Evolutionary conservation across 2,113 vertebrate species (phyloP).

Genomic region (Callocephalon fimbriatum): DNA sequence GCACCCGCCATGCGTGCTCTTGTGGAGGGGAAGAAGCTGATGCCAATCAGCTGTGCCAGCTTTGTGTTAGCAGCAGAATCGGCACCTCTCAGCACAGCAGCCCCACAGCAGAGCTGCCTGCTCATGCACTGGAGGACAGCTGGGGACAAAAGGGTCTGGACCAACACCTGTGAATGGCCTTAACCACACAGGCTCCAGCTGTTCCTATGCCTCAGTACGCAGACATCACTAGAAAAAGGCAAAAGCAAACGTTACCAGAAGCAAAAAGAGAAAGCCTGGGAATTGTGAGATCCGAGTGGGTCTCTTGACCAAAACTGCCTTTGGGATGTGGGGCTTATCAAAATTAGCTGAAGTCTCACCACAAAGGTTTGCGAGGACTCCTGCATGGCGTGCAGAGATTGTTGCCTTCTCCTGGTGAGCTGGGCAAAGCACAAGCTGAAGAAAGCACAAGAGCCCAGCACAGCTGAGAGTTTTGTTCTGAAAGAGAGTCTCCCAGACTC

Average conservation of each 20-base stretch:
- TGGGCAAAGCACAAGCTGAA: neutral
- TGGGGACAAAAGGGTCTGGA: neutral
- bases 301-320: neutral
- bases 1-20: neutral
- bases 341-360: neutral
- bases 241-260: neutral
- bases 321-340: neutral
- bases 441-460: neutral
- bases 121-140: fast-evolving
- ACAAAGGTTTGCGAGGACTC: neutral
- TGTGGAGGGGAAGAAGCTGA: neutral
- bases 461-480: neutral
- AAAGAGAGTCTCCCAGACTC: neutral
- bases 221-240: neutral
- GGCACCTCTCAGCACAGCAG: fast-evolving
- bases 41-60: neutral
- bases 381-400: fast-evolving
- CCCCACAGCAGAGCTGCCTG: neutral
- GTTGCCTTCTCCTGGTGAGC: slow-evolving; percentile 36
- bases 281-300: neutral
- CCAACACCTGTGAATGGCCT: fast-evolving
- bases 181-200: fast-evolving
- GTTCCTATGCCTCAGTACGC: fast-evolving
- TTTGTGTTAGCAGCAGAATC: neutral
- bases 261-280: neutral